Evolutionary conservation across 2,888 invertebrate species (phyloP).

Genomic region (Hoplodrina ambigua): DNA sequence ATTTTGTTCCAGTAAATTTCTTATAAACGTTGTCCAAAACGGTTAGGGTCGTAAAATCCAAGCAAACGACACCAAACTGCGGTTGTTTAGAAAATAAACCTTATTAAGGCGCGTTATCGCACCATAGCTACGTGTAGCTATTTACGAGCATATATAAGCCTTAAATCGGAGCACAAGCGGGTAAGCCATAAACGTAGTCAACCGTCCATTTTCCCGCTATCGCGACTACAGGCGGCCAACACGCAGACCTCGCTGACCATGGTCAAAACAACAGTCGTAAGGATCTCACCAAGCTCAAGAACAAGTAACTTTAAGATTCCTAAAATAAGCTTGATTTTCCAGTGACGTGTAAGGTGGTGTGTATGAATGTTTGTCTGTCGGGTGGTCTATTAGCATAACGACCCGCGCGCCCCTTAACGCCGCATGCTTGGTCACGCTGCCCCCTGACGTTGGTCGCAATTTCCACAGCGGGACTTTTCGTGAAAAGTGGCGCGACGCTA

Average conservation of each 20-base stretch:
- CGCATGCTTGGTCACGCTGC: slow-evolving; percentile 90
- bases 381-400: slow-evolving; percentile 87
- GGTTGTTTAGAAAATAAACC: slow-evolving; percentile 82
- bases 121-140: slow-evolving; percentile 78
- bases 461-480: slow-evolving; percentile 83
- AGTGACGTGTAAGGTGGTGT: slow-evolving; percentile 11
- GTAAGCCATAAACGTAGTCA: slow-evolving; percentile 89
- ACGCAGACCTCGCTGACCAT: slow-evolving; percentile 77
- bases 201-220: slow-evolving; percentile 89
- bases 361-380: slow-evolving; percentile 59
- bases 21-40: slow-evolving; percentile 63
- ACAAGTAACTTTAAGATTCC: fast-evolving
- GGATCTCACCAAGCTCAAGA: slow-evolving; percentile 1
- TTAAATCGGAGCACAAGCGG: slow-evolving; percentile 84
- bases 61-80: slow-evolving; percentile 71
- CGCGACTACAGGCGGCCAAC: slow-evolving; percentile 83
- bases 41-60: slow-evolving; percentile 69
- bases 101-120: slow-evolving; percentile 84
- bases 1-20: slow-evolving; percentile 53
- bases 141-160: slow-evolving; percentile 83
- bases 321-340: slow-evolving; percentile 60
- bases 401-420: slow-evolving; percentile 89
- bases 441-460: slow-evolving; percentile 87
- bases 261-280: slow-evolving; percentile 61
- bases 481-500: slow-evolving; percentile 80